Evolutionary conservation across 2,888 invertebrate species (phyloP).

Genomic region (Carterocephalus palaemon): DNA sequence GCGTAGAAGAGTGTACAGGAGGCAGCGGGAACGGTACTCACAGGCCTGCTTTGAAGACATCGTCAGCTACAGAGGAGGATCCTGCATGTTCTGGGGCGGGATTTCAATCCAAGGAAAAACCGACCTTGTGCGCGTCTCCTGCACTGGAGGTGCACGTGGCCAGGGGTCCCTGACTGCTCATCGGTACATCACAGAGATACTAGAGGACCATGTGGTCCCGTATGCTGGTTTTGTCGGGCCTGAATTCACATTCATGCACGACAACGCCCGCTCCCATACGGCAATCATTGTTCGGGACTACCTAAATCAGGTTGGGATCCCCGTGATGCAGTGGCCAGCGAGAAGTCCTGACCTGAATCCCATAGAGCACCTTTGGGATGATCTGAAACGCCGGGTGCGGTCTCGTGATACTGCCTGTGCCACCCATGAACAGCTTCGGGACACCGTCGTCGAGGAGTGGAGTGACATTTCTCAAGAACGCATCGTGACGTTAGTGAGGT

Average conservation of each 20-base stretch:
- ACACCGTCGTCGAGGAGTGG: neutral
- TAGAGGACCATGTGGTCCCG: conserved; percentile 20
- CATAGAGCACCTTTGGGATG: too few species aligned
- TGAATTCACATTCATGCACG: conserved; percentile 21
- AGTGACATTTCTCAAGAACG: neutral
- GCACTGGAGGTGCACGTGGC: conserved; percentile 12
- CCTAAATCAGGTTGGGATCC: conserved; percentile 22
- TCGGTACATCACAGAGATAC: conserved; percentile 15
- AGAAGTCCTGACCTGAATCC: too few species aligned
- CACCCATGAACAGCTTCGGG: neutral
- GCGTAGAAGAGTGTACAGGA: conserved; percentile 30
- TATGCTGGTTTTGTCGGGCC: conserved; percentile 15
- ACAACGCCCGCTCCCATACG: conserved; percentile 16
- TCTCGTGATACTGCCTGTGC: too few species aligned
- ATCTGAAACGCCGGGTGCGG: too few species aligned
- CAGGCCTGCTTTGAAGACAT: conserved; percentile 6
- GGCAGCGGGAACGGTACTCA: conserved; percentile 13
- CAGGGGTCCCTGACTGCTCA: conserved; percentile 8
- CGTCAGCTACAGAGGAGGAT: conserved; percentile 15
- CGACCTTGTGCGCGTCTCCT: neutral
- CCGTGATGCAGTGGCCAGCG: too few species aligned
- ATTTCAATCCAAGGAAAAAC: conserved; percentile 11
- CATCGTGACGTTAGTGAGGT: neutral
- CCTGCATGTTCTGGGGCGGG: conserved; percentile 27
- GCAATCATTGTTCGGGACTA: conserved; percentile 13